Percentiles rank a stretch among this genome's conserved stretches.
These are phyloP conservation scores for Penaeus chinensis DNA, from an alignment of 1,140 invertebrate genomes.

Conservation along the genomic window DNA sequence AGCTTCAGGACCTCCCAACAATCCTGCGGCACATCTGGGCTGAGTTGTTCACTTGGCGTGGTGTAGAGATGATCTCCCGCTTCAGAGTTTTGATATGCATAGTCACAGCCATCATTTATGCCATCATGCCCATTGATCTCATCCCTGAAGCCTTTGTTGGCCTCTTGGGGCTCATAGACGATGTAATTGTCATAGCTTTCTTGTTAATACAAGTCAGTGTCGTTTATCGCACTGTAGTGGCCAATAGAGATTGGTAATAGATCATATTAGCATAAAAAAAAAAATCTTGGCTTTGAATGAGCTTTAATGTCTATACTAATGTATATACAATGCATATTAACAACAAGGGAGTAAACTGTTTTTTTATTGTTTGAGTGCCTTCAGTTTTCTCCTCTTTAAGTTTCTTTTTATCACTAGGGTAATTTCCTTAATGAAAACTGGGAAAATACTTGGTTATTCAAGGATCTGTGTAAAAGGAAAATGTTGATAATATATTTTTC, in stretches of 20 bases:
- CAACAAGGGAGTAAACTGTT: no score
- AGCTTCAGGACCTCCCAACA: slow-evolving; percentile 58
- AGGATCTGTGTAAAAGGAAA: no score
- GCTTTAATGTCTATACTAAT: no score
- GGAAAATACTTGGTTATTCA: no score
- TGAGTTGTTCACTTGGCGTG: slow-evolving; percentile 60
- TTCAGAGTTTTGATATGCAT: slow-evolving; percentile 53
- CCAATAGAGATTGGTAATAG: slow-evolving; percentile 51
- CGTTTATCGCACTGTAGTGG: slow-evolving; percentile 60
- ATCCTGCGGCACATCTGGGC: slow-evolving; percentile 63
- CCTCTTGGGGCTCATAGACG: slow-evolving; percentile 59
- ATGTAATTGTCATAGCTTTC: slow-evolving; percentile 56
- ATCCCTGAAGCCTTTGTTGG: slow-evolving; percentile 62
- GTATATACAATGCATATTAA: no score
- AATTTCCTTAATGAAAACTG: no score
- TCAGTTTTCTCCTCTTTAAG: no score
- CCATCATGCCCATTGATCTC: slow-evolving; percentile 57
- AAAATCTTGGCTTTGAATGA: no score
- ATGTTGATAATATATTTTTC: no score
- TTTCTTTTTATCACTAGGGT: no score
- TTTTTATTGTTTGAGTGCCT: no score
- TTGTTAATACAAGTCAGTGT: slow-evolving; percentile 58
- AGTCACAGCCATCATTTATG: slow-evolving; percentile 53
- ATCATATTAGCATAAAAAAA: no score
- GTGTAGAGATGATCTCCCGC: slow-evolving; percentile 55